Evolutionary conservation across 92 coral and sea anemone genomes (phyloP).

Genomic region (Porites evermanni): DNA sequence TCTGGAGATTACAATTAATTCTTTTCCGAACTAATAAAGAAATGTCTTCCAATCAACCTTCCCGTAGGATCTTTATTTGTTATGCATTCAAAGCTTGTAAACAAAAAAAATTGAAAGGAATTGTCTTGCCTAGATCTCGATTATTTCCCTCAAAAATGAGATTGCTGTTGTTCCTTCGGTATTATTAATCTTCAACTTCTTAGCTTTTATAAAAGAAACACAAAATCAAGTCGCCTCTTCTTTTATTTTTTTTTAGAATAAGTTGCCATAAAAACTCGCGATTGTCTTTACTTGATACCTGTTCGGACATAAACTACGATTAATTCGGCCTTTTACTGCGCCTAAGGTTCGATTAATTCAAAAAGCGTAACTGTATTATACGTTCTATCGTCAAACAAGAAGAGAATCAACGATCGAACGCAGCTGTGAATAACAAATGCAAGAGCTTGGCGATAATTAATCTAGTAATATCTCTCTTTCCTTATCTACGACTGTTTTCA

Average conservation of each 20-base stretch:
- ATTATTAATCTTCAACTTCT: constrained; percentile 47
- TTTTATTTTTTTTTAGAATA: background rate
- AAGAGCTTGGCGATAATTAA: constrained; percentile 62
- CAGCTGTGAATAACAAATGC: constrained; percentile 72
- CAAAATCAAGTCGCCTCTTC: constrained; percentile 27
- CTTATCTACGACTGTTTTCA: constrained; percentile 76
- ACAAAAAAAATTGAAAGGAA: constrained; percentile 45
- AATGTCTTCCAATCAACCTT: constrained; percentile 62
- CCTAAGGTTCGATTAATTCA: constrained; percentile 62
- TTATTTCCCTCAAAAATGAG: constrained; percentile 30
- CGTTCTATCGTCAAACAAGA: constrained; percentile 70
- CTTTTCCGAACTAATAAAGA: constrained; percentile 67
- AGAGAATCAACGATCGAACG: constrained; percentile 47
- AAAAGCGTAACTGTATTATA: constrained; percentile 66
- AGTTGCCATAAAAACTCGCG: constrained; percentile 1
- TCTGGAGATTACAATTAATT: constrained; percentile 75
- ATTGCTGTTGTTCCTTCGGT: constrained; percentile 47
- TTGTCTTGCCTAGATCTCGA: constrained; percentile 52
- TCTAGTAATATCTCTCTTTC: constrained; percentile 63
- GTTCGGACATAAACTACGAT: background rate
- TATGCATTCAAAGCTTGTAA: constrained; percentile 36
- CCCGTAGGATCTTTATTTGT: constrained; percentile 35
- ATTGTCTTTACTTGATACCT: background rate
- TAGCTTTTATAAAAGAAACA: constrained; percentile 40
- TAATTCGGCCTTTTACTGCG: background rate